Evolutionary conservation across 2,888 invertebrate species (phyloP), one percentile per base, ranked within the genome.

Genomic region (Erannis defoliaria): DNA sequence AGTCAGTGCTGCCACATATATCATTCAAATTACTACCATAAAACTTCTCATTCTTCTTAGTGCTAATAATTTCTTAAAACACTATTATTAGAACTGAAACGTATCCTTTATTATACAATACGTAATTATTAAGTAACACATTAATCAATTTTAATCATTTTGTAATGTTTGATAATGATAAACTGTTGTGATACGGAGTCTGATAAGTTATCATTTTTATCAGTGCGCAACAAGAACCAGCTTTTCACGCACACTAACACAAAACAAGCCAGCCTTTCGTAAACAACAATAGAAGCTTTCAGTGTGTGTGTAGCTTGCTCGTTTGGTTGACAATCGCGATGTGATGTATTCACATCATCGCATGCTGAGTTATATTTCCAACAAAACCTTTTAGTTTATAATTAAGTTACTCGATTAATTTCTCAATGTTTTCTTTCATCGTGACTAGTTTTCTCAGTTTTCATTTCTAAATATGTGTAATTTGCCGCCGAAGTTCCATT

Each of bases 401-500:
- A 84, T 87, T 90, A 81, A 87, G 89, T 90, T 88, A 88, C 79
- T 85, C 82, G 88, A 88, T 89, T 91, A 70, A 85, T 90, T 91
- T 92, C 91, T 92, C 90, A 91, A 93, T 93, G 93, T 91, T 91
- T 90, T 89, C 90, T 86, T 89, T 89, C 80, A 78, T 92, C 85
- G 93, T 90, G 90, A 83, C 82, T 81, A 83, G 82, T 82, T 92
- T 93, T 88, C 88, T 90, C 81, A 81, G 80, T 89, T 91, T 89
- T 93, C 81, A 86, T 92, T 92, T 91, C 93, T 94, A 96, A 96
- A 96, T 95, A 97, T 97, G 97, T 96, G 96, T 96, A 96, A 96
- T 95, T 96, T 97, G 95, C 97, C 97, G 95, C 95, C 96, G 95
- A 97, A 97, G 95, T 97, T 97, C 94, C 96, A 96, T 95, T 96